A percentile compares a stretch with the other conserved stretches of the same genome.
Conservation (phyloP, 1,140 invertebrate species). For the Magallana angulata region DNA sequence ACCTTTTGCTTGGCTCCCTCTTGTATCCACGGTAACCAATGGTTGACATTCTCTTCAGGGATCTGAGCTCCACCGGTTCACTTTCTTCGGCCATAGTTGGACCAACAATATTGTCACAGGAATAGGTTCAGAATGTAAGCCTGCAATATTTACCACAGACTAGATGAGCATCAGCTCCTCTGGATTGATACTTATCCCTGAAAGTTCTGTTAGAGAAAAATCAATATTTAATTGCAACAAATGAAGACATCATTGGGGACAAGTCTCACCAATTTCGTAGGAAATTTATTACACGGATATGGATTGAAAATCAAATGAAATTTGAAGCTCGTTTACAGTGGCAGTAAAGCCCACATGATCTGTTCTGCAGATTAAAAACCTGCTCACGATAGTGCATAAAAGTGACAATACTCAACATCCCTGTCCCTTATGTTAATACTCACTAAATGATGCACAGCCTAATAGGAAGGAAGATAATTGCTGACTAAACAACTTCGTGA, state of each 20-base stretch:
- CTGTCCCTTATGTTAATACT: background rate
- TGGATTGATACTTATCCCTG: background rate
- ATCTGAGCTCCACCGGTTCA: background rate
- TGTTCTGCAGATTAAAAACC: background rate
- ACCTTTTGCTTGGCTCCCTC: slow-evolving; percentile 36
- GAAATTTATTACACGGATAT: background rate
- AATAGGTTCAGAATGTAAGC: background rate
- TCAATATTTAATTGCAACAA: slow-evolving; percentile 21
- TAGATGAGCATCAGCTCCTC: background rate
- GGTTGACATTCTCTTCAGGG: slow-evolving; percentile 30
- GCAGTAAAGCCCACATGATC: too few relatives aligned
- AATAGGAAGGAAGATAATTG: background rate
- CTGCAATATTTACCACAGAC: background rate
- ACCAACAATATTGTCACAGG: background rate
- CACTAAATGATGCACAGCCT: background rate
- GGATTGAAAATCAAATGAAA: background rate
- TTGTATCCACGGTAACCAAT: slow-evolving; percentile 16
- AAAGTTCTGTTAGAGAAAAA: slow-evolving; percentile 12
- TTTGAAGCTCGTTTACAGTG: background rate
- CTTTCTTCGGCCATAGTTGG: background rate
- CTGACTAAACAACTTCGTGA: too few relatives aligned
- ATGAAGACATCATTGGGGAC: background rate
- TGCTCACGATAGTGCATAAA: background rate
- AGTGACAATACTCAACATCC: too few relatives aligned
- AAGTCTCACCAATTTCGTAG: background rate